phyloP scores from a whole-genome alignment of 2,888 invertebrate genomes.

The Drosophila koepferae region DNA sequence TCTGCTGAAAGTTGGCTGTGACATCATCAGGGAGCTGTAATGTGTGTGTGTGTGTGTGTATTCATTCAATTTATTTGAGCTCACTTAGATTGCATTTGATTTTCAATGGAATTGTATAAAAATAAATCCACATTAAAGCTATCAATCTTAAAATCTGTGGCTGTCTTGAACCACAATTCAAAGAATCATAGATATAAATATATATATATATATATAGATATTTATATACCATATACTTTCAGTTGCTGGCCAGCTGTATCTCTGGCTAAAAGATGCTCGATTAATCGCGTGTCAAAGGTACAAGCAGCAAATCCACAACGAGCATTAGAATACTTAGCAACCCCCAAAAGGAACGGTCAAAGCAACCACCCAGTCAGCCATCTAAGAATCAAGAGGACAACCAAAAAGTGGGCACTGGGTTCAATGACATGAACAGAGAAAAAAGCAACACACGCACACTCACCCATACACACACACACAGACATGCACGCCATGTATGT shows the following conservation, averaged over 20 bases:
- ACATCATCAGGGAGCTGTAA: not conserved
- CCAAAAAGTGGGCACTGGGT: slow-evolving; percentile 42
- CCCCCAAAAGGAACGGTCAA: slow-evolving; percentile 6
- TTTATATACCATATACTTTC: not conserved
- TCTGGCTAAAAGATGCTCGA: slow-evolving; percentile 13
- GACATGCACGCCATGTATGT: not conserved
- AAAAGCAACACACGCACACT: slow-evolving; percentile 4
- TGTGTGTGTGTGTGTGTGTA: not conserved
- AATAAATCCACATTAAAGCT: slow-evolving; percentile 6
- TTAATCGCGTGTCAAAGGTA: slow-evolving; percentile 37
- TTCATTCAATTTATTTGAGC: not conserved
- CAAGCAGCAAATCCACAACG: slow-evolving; percentile 25
- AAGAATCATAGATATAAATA: slow-evolving; percentile 21
- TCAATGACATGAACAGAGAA: slow-evolving; percentile 54
- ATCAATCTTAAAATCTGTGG: slow-evolving; percentile 12
- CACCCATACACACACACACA: slow-evolving; percentile 1
- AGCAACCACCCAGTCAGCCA: slow-evolving; percentile 25
- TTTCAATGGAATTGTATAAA: not conserved
- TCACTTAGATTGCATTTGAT: not conserved
- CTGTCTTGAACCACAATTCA: slow-evolving; percentile 1
- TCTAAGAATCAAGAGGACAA: slow-evolving; percentile 12
- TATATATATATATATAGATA: slow-evolving; percentile 9
- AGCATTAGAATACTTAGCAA: slow-evolving; percentile 23
- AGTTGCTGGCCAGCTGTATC: not conserved
- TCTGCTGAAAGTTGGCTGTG: not conserved